A percentile compares a stretch with the other conserved stretches of the same genome.
Conservation (phyloP, 2,888 invertebrate species). For the Epirrhoe alternata region DNA sequence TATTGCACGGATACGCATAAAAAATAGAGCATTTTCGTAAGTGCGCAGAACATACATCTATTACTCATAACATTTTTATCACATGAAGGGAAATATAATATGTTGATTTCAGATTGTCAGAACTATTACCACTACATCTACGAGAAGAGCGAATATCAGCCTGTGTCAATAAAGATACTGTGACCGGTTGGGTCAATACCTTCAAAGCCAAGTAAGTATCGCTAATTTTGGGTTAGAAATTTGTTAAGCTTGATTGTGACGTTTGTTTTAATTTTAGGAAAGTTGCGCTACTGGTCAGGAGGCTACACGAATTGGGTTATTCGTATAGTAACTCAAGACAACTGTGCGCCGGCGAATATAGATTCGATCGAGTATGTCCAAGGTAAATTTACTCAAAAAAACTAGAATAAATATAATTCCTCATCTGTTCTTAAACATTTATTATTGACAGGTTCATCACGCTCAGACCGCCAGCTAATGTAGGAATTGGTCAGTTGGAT, state of each 20-base stretch:
- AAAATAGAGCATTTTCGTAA: slow-evolving; percentile 88
- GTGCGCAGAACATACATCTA: slow-evolving; percentile 39
- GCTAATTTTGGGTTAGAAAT: not conserved
- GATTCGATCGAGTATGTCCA: slow-evolving; percentile 86
- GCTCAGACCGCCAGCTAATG: slow-evolving; percentile 68
- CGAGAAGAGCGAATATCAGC: slow-evolving; percentile 88
- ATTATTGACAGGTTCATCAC: slow-evolving; percentile 78
- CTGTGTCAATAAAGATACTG: slow-evolving; percentile 80
- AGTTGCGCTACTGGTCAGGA: slow-evolving; percentile 76
- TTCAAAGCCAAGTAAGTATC: slow-evolving; percentile 86
- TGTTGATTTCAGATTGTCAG: slow-evolving; percentile 76
- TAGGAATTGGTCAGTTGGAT: slow-evolving; percentile 68
- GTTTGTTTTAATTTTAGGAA: slow-evolving; percentile 59
- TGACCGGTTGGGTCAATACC: slow-evolving; percentile 93
- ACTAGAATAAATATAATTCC: not conserved
- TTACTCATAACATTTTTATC: not conserved
- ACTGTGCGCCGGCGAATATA: slow-evolving; percentile 79
- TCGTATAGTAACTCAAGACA: slow-evolving; percentile 72
- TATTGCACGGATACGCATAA: slow-evolving; percentile 90
- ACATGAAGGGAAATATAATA: not conserved
- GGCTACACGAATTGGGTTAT: slow-evolving; percentile 74
- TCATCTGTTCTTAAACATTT: not conserved
- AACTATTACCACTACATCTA: slow-evolving; percentile 89
- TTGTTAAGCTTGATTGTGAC: not conserved
- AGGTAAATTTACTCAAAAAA: slow-evolving; percentile 58